Evolutionary conservation across 1,140 invertebrate species (phyloP).

Genomic region (Agrypnia vestita): DNA sequence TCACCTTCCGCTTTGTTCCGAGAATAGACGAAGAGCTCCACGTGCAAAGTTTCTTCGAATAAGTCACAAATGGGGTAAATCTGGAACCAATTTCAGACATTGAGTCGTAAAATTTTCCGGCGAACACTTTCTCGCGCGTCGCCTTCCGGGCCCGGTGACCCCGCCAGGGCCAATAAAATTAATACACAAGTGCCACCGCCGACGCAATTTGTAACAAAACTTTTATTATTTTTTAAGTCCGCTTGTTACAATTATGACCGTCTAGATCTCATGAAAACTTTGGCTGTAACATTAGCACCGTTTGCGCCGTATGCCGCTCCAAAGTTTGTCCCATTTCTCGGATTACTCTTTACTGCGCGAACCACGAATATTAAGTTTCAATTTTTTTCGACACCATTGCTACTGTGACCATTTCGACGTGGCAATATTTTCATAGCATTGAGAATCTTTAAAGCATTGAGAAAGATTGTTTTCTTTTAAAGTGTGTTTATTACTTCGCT

Average conservation of each 20-base stretch:
- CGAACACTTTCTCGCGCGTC: conserved; percentile 19
- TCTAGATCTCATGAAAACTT: conserved; percentile 46
- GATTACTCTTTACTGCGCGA: no score
- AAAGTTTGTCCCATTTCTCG: no score
- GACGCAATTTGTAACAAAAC: conserved; percentile 53
- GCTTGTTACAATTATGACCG: conserved; percentile 53
- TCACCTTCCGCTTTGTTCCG: no score
- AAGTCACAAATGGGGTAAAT: conserved; percentile 19
- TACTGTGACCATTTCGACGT: no score
- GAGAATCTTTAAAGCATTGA: no score
- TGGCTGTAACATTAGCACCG: conserved; percentile 32
- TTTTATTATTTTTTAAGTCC: conserved; percentile 55
- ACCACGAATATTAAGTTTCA: no score
- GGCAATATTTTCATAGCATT: no score
- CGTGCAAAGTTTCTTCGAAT: background rate
- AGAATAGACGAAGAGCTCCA: no score
- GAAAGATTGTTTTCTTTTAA: no score
- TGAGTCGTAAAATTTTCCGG: conserved; percentile 36
- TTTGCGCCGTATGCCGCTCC: background rate
- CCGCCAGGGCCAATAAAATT: conserved; percentile 48
- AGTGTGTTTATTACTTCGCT: no score
- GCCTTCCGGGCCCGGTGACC: conserved; percentile 1
- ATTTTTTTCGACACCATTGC: no score
- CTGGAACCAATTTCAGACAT: conserved; percentile 20
- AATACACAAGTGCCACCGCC: conserved; percentile 48